A percentile compares a stretch with the other conserved stretches of the same genome.
Evolutionary conservation across 2,113 vertebrate species (phyloP).

Genomic region (Alouatta palliata): DNA sequence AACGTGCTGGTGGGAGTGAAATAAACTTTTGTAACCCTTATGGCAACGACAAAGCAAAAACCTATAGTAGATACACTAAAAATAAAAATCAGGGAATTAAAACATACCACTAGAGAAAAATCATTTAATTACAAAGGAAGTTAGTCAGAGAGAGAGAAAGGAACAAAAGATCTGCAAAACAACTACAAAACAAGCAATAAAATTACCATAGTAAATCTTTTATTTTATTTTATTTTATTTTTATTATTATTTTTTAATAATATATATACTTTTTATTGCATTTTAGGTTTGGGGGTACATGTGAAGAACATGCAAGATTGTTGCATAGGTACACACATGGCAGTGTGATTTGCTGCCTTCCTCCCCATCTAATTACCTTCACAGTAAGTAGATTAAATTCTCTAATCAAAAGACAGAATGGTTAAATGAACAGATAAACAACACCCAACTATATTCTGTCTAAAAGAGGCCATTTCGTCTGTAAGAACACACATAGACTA

Average conservation of each 20-base stretch:
- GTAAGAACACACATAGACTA: not conserved
- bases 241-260: too few species aligned
- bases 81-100: not conserved
- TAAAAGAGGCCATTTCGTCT: not conserved
- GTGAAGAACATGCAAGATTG: too few species aligned
- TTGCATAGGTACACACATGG: too few species aligned
- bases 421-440: not conserved
- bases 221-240: too few species aligned
- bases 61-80: not conserved
- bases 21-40: not conserved
- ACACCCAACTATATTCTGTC: not conserved
- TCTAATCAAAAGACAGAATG: not conserved
- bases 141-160: not conserved
- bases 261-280: too few species aligned
- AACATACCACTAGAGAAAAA: not conserved
- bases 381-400: not conserved
- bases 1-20: not conserved
- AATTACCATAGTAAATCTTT: not conserved
- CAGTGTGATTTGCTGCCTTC: too few species aligned
- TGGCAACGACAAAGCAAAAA: not conserved
- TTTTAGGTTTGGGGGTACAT: too few species aligned
- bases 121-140: not conserved
- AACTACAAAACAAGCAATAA: not conserved
- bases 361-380: not conserved
- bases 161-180: not conserved